These are phyloP conservation scores for Teleogryllus oceanicus DNA, from an alignment of 2,888 invertebrate genomes.

Conservation along the genomic window DNA sequence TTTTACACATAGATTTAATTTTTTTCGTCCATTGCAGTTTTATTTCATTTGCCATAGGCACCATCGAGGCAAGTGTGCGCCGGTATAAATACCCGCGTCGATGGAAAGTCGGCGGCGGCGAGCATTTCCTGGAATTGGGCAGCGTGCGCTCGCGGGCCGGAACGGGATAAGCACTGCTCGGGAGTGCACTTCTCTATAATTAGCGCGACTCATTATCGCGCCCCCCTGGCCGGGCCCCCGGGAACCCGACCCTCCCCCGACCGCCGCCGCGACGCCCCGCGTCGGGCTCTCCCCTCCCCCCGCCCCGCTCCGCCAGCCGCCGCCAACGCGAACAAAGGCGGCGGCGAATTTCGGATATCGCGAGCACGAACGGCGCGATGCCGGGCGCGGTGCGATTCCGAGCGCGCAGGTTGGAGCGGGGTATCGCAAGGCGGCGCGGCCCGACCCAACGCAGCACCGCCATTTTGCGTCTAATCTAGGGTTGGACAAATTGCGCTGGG, in stretches of 20 bases:
- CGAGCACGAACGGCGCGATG: no score
- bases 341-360: no score
- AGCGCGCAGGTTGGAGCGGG: no score
- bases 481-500: no score
- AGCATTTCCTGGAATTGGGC: not conserved
- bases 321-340: not conserved
- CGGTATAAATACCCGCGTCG: not conserved
- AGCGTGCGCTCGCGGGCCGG: not conserved
- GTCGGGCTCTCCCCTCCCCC: not conserved
- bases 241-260: not conserved
- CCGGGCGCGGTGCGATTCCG: no score
- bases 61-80: not conserved
- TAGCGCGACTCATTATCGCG: constrained; percentile 3
- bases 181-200: not conserved
- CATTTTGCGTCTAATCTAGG: no score
- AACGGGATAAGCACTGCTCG: not conserved
- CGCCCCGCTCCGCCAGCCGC: not conserved
- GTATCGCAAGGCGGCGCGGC: no score
- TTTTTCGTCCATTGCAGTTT: no score
- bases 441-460: no score
- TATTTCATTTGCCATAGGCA: no score
- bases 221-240: not conserved
- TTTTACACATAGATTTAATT: no score
- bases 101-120: constrained; percentile 11
- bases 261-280: not conserved